A percentile compares a stretch with the other conserved stretches of the same genome.
phyloP scores from a whole-genome alignment of 2,888 invertebrate genomes.

The Pecten maximus region DNA sequence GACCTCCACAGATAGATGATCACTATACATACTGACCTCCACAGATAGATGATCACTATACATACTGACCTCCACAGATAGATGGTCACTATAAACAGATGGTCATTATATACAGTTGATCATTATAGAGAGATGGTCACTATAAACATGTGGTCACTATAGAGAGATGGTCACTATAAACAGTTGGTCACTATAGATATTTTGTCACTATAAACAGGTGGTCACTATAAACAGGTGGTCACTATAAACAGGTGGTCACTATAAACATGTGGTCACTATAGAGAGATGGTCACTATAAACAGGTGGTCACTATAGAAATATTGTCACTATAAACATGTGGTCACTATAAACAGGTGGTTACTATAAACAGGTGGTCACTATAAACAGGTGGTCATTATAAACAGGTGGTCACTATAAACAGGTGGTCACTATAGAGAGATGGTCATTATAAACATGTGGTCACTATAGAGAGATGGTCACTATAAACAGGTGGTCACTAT shows the following conservation, averaged over 20 bases:
- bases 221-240: background rate
- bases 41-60: too few species aligned
- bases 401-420: too few species aligned
- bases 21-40: too few species aligned
- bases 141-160: too few species aligned
- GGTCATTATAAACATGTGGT: background rate
- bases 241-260: too few species aligned
- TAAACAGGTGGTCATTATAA: too few species aligned
- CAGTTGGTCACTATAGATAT: background rate
- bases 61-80: too few species aligned
- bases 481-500: background rate
- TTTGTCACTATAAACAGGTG: background rate
- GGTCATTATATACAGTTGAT: background rate
- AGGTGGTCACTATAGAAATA: background rate
- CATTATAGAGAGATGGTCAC: background rate
- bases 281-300: too few species aligned
- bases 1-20: background rate
- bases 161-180: background rate
- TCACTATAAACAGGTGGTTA: background rate
- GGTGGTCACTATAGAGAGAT: background rate
- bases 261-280: background rate
- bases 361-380: background rate
- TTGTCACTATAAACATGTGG: background rate
- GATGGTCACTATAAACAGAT: background rate
- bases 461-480: background rate